Evolutionary conservation across 1,140 invertebrate species (phyloP).

Genomic region (Megalonaias nervosa): DNA sequence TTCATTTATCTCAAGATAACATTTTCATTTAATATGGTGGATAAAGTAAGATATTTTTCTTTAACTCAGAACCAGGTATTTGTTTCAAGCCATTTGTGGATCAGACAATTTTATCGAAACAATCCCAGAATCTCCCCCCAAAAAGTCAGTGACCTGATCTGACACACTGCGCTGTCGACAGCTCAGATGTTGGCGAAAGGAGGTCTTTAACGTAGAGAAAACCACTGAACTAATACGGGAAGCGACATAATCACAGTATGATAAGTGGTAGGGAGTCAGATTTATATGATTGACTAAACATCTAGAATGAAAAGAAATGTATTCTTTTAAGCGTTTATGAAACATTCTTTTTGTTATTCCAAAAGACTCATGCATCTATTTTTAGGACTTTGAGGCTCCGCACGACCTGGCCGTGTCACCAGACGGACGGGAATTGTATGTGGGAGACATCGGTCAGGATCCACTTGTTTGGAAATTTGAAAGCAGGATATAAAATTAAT

Average conservation of each 20-base stretch:
- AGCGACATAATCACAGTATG: not conserved
- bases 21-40: too few relatives aligned
- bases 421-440: conserved; percentile 33
- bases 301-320: not conserved
- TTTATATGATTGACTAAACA: not conserved
- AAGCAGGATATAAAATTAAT: too few relatives aligned
- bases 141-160: too few relatives aligned
- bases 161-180: too few relatives aligned
- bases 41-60: too few relatives aligned
- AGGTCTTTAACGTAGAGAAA: not conserved
- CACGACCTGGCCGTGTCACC: conserved; percentile 46
- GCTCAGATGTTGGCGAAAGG: too few relatives aligned
- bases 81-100: too few relatives aligned
- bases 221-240: not conserved
- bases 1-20: too few relatives aligned
- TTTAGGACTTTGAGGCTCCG: conserved; percentile 19
- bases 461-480: conserved; percentile 19
- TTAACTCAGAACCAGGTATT: too few relatives aligned
- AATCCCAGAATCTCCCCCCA: too few relatives aligned
- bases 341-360: not conserved
- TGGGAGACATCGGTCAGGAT: conserved; percentile 31
- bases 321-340: not conserved
- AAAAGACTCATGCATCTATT: conserved; percentile 5
- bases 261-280: not conserved
- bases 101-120: too few relatives aligned